Conservation (phyloP, 2,113 vertebrate genomes). For the Petroica traversi region DNA sequence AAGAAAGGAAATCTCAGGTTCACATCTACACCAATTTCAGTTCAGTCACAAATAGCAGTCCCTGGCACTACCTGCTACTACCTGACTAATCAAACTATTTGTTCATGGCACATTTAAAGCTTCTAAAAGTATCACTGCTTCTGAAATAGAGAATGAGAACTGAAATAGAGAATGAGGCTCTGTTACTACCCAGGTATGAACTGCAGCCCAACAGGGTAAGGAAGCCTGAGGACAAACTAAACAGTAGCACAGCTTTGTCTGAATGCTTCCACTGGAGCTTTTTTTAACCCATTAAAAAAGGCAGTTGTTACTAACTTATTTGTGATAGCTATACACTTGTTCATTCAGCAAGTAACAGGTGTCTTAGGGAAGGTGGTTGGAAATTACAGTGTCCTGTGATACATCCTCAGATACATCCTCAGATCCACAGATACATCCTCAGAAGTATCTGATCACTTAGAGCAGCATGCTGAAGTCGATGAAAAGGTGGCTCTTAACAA, state of each 20-base stretch:
- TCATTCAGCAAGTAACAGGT: not conserved
- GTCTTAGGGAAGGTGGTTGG: not conserved
- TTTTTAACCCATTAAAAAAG: not conserved
- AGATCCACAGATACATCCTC: not conserved
- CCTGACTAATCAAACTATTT: not conserved
- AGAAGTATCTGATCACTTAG: not conserved
- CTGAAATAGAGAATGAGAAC: not conserved
- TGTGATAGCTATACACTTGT: not conserved
- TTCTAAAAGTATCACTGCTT: not conserved
- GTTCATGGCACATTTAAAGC: not conserved
- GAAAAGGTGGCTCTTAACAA: not conserved
- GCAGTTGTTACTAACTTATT: not conserved
- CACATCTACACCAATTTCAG: not conserved
- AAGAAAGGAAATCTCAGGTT: not conserved
- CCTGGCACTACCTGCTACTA: not conserved
- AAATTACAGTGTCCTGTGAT: not conserved
- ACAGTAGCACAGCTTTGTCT: not conserved
- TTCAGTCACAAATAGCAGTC: not conserved
- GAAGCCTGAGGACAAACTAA: not conserved
- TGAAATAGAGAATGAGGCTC: not conserved
- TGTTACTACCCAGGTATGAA: not conserved
- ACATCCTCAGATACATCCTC: not conserved
- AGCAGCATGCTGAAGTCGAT: not conserved
- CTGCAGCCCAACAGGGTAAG: not conserved
- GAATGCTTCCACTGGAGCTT: not conserved